Conservation (phyloP, 2,888 invertebrate genomes). For the Tetanocera ferruginea region DNA sequence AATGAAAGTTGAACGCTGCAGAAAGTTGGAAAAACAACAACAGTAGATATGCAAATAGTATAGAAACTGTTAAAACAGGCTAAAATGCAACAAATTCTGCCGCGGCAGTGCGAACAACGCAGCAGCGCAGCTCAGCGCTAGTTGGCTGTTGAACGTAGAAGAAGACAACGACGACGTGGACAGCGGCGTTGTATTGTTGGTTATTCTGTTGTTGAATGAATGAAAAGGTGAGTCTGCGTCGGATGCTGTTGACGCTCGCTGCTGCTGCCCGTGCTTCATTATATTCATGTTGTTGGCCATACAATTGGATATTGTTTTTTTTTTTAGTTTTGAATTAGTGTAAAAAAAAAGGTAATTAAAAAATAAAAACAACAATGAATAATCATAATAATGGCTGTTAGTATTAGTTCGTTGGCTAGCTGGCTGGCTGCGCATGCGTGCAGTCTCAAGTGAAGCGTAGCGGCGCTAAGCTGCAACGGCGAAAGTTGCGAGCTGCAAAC, state of each 20-base stretch:
- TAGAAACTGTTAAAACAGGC: neutral
- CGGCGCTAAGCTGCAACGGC: neutral
- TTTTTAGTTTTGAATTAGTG: neutral
- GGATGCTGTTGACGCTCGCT: neutral
- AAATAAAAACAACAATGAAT: neutral
- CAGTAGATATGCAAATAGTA: neutral
- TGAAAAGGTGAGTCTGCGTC: too few species aligned
- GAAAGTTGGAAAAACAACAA: neutral
- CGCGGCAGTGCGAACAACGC: neutral
- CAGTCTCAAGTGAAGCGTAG: slow-evolving; percentile 23
- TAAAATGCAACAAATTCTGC: neutral
- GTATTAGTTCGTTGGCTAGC: neutral
- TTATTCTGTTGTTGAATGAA: too few species aligned
- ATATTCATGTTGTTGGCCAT: neutral
- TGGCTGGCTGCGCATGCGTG: slow-evolving; percentile 20
- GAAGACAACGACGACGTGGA: too few species aligned
- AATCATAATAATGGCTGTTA: neutral
- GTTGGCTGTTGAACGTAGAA: neutral
- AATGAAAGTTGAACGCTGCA: neutral
- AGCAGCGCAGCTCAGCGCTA: neutral
- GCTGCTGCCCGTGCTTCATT: neutral
- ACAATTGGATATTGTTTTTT: neutral
- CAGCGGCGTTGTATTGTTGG: too few species aligned
- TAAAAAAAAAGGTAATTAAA: neutral
- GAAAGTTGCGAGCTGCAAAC: slow-evolving; percentile 17